Conservation (phyloP, 2,888 invertebrate species). For the Alloplasta piceator region DNA sequence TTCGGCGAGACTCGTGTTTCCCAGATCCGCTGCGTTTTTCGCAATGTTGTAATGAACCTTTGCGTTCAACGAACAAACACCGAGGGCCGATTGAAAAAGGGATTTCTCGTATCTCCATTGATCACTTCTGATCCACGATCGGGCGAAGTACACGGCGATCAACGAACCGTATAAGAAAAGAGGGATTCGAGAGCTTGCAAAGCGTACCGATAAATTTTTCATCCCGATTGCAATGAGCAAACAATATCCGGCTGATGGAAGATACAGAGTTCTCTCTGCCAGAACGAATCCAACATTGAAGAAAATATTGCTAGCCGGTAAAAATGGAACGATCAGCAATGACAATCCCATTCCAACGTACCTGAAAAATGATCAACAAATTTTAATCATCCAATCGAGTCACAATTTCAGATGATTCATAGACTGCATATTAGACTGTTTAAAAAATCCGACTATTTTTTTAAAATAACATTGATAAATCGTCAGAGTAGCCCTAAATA, state of each 20-base stretch:
- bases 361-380: conserved; percentile 82
- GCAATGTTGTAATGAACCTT: conserved; percentile 97
- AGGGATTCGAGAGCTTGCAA: conserved; percentile 66
- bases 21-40: conserved; percentile 92
- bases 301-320: conserved; percentile 93
- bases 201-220: conserved; percentile 79
- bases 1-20: conserved; percentile 88
- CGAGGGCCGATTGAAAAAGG: conserved; percentile 92
- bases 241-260: conserved; percentile 93
- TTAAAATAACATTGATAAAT: too few relatives aligned
- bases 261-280: conserved; percentile 93
- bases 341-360: conserved; percentile 85
- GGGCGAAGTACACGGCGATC: conserved; percentile 77
- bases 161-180: conserved; percentile 74
- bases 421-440: too few relatives aligned
- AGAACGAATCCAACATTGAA: conserved; percentile 95
- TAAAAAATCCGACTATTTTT: too few relatives aligned
- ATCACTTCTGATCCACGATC: conserved; percentile 85
- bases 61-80: conserved; percentile 96
- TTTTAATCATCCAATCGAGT: conserved; percentile 68
- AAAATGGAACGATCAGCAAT: conserved; percentile 89
- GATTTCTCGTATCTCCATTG: conserved; percentile 93
- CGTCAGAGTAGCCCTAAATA: too few relatives aligned
- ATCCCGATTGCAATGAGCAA: conserved; percentile 88
- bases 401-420: conserved; percentile 56